Conservation (phyloP, 2,888 invertebrate genomes). For the Pseudococcus jackbeardsleyi region DNA sequence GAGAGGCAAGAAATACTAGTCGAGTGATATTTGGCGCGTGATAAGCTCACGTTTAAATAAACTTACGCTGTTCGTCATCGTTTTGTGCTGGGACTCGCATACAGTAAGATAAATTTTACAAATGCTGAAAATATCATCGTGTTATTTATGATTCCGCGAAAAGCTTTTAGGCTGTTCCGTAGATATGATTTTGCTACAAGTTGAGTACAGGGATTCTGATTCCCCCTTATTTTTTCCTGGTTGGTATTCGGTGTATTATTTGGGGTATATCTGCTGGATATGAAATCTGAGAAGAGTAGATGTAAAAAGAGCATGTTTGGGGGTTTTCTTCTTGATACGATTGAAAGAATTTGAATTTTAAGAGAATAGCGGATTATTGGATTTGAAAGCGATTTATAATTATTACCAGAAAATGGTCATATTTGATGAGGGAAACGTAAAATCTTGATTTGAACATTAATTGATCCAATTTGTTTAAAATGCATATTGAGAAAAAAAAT, state of each 20-base stretch:
- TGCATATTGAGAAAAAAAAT: too few relatives aligned
- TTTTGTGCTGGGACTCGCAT: background rate
- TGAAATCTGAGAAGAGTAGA: background rate
- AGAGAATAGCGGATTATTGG: background rate
- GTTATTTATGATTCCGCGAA: background rate
- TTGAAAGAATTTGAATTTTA: background rate
- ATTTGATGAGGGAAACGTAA: background rate
- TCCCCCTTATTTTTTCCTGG: background rate
- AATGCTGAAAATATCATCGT: background rate
- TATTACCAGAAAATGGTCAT: background rate
- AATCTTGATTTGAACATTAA: too few relatives aligned
- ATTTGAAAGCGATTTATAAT: background rate
- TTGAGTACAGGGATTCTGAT: background rate
- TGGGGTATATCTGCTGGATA: background rate
- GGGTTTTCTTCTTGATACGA: too few relatives aligned
- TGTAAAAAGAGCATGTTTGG: background rate
- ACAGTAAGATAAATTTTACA: slow-evolving; percentile 4
- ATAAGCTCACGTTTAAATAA: background rate
- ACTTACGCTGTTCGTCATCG: slow-evolving; percentile 5
- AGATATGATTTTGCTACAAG: background rate
- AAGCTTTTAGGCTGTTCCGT: background rate
- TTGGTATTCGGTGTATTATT: background rate
- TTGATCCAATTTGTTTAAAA: too few relatives aligned
- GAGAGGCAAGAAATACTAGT: background rate
- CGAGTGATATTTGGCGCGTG: background rate